A percentile compares a stretch with the other conserved stretches of the same genome.
phyloP scores from a whole-genome alignment of 2,113 vertebrate species.

The rat (Rattus norvegicus) region DNA sequence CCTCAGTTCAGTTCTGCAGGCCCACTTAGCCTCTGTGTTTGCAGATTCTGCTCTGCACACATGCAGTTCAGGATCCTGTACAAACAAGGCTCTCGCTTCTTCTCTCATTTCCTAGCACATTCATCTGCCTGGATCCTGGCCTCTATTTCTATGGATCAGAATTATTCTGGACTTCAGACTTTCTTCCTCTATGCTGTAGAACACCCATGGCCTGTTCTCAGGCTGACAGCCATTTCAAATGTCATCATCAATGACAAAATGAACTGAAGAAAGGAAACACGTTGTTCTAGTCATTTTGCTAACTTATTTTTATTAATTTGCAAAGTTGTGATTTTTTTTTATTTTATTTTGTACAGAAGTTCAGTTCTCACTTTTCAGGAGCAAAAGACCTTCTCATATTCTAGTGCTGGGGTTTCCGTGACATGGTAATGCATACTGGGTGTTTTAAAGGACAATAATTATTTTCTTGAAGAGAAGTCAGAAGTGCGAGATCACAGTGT shows the following conservation, averaged over 20 bases:
- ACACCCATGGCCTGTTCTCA: background rate
- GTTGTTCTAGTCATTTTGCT: background rate
- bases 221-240: background rate
- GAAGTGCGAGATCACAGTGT: background rate
- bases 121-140: background rate
- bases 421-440: background rate
- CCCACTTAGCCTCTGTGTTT: background rate
- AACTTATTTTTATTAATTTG: background rate
- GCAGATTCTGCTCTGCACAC: background rate
- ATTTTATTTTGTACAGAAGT: background rate
- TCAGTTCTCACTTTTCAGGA: background rate
- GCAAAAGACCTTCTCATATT: background rate
- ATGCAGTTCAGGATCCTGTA: background rate
- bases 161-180: background rate
- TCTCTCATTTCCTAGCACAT: background rate
- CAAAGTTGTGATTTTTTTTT: background rate
- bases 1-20: too few relatives aligned
- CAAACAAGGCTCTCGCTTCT: background rate
- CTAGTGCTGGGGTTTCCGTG: background rate
- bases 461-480: background rate
- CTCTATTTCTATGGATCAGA: background rate
- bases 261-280: background rate
- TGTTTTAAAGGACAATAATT: background rate
- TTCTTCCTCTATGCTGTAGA: background rate
- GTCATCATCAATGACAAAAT: background rate